Conservation (phyloP, 2,113 vertebrate species). For the Trematocara unimaculatum region DNA sequence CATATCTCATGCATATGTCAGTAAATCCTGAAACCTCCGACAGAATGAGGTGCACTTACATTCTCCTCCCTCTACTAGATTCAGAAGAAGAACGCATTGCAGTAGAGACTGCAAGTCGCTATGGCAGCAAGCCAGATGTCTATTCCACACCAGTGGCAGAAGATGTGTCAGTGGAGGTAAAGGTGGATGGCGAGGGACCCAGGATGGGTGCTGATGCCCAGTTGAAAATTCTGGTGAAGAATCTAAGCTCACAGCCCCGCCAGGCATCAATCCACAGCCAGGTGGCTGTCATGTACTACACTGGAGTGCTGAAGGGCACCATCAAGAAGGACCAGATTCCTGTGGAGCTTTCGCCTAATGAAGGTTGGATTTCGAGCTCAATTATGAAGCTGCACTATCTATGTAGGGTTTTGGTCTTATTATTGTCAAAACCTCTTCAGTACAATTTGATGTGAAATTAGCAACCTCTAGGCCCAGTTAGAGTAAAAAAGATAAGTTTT, state of each 20-base stretch:
- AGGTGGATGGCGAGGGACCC: slow-evolving; percentile 79
- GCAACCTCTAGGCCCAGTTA: neutral
- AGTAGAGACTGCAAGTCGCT: slow-evolving; percentile 81
- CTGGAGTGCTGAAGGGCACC: slow-evolving; percentile 75
- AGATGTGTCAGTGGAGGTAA: slow-evolving; percentile 73
- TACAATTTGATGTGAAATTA: neutral
- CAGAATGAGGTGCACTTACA: neutral
- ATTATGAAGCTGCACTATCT: neutral
- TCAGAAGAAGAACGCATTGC: slow-evolving; percentile 82
- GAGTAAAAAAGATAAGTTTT: neutral
- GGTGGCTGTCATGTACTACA: slow-evolving; percentile 84
- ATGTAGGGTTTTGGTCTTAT: neutral
- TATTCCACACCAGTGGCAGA: slow-evolving; percentile 66
- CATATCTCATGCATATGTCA: neutral
- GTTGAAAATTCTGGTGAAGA: slow-evolving; percentile 72
- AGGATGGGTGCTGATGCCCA: slow-evolving; percentile 76
- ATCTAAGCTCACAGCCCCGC: slow-evolving; percentile 68
- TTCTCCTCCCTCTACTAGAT: slow-evolving; percentile 18
- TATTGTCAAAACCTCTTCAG: neutral
- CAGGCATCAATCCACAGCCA: slow-evolving; percentile 76
- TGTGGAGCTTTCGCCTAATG: slow-evolving; percentile 65
- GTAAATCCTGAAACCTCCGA: neutral
- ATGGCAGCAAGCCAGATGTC: slow-evolving; percentile 77
- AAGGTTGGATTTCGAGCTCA: slow-evolving; percentile 56
- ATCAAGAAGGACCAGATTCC: slow-evolving; percentile 76